Percentiles rank a stretch among this genome's conserved stretches.
These are phyloP conservation scores for Micrasema minimum DNA, from an alignment of 1,140 invertebrate species.

Conservation along the genomic window DNA sequence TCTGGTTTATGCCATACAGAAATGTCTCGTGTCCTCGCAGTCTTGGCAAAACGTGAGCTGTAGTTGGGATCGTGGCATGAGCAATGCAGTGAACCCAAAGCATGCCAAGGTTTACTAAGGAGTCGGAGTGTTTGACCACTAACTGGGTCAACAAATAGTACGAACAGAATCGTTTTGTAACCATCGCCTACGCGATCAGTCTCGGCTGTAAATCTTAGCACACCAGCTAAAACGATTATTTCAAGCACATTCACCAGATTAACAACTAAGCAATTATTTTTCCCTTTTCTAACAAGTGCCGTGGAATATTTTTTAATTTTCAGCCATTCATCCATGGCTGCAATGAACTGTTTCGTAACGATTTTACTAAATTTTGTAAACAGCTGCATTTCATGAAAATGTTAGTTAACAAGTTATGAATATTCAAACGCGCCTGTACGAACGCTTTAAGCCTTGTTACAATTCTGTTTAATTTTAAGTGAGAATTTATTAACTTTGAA, in stretches of 20 bases:
- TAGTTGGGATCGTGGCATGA: not conserved
- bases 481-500: not conserved
- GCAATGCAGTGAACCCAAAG: constrained; percentile 26
- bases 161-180: constrained; percentile 29
- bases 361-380: constrained; percentile 11
- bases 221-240: not conserved
- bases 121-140: constrained; percentile 36
- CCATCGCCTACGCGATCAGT: not conserved
- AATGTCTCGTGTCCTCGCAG: not conserved
- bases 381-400: not conserved
- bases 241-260: not conserved
- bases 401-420: not conserved
- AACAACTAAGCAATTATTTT: not conserved
- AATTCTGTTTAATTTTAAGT: not conserved
- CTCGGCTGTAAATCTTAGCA: not conserved
- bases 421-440: not conserved
- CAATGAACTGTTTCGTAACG: constrained; percentile 34
- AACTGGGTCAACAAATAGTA: constrained; percentile 35
- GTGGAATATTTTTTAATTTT: not conserved
- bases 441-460: not conserved
- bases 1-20: not conserved
- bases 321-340: constrained; percentile 17
- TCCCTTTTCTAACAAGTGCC: not conserved
- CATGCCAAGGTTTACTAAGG: constrained; percentile 36
- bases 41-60: not conserved